A percentile compares a stretch with the other conserved stretches of the same genome.
These are phyloP conservation scores for Asteroscopus sphinx DNA, from an alignment of 2,888 invertebrate genomes.

Conservation along the genomic window DNA sequence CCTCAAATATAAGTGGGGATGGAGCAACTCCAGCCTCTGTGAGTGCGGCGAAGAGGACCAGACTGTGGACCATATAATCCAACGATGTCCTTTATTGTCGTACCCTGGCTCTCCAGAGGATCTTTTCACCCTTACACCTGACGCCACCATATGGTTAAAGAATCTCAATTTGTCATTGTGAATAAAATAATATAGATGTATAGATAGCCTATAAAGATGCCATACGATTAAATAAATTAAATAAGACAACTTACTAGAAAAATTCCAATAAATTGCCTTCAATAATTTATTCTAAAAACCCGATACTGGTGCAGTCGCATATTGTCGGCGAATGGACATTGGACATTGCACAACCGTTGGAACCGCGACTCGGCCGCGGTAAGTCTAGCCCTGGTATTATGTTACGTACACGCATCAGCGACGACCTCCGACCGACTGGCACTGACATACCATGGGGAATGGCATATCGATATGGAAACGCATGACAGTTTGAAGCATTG, in stretches of 20 bases:
- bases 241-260: background rate
- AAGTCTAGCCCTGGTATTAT: conserved; percentile 70
- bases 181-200: too few relatives aligned
- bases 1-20: too few relatives aligned
- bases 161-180: too few relatives aligned
- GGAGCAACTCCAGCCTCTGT: too few relatives aligned
- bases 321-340: conserved; percentile 68
- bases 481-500: conserved; percentile 30
- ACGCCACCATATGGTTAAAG: too few relatives aligned
- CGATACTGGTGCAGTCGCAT: conserved; percentile 64
- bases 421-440: conserved; percentile 71
- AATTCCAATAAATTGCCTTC: background rate
- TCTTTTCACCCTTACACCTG: too few relatives aligned
- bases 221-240: too few relatives aligned
- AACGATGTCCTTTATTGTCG: too few relatives aligned
- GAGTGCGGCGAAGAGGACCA: too few relatives aligned
- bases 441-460: conserved; percentile 46
- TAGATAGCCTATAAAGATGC: too few relatives aligned
- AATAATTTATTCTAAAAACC: conserved; percentile 42
- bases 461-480: conserved; percentile 44
- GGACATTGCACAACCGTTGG: conserved; percentile 77
- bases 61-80: too few relatives aligned
- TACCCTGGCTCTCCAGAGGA: too few relatives aligned
- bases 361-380: conserved; percentile 76
- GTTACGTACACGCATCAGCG: conserved; percentile 77